A percentile compares a stretch with the other conserved stretches of the same genome.
phyloP scores from a whole-genome alignment of 2,797 vertebrate species.

The Morus bassanus region DNA sequence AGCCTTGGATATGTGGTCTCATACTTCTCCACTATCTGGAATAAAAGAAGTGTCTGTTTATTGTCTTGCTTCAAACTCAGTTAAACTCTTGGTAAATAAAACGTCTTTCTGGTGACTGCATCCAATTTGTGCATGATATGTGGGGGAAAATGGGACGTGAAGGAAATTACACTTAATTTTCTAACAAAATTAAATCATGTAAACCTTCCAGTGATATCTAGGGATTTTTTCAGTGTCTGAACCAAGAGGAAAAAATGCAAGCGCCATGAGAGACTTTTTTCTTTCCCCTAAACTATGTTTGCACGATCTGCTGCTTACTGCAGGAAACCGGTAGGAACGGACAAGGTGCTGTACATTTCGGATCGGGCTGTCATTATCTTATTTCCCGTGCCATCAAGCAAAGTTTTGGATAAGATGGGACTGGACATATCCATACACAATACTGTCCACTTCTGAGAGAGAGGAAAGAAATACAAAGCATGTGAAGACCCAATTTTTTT shows the following conservation, averaged over 20 bases:
- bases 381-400: neutral
- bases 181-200: neutral
- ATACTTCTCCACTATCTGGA: neutral
- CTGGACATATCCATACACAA: neutral
- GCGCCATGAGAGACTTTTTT: neutral
- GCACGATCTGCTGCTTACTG: neutral
- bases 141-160: neutral
- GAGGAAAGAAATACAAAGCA: neutral
- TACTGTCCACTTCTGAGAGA: neutral
- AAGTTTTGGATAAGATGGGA: neutral
- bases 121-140: neutral
- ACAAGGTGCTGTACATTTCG: neutral
- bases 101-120: neutral
- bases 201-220: neutral
- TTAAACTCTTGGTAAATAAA: conserved; percentile 5
- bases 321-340: neutral
- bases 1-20: neutral
- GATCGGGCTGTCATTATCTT: neutral
- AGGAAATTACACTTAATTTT: conserved; percentile 6
- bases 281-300: neutral
- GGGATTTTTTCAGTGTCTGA: neutral
- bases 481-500: fast-evolving
- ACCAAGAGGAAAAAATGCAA: neutral
- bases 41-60: neutral
- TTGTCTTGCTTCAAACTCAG: conserved; percentile 7